Percentiles rank a stretch among this genome's conserved stretches.
Conservation (phyloP, 2,888 invertebrate species). For the Anthrax anthrax region DNA sequence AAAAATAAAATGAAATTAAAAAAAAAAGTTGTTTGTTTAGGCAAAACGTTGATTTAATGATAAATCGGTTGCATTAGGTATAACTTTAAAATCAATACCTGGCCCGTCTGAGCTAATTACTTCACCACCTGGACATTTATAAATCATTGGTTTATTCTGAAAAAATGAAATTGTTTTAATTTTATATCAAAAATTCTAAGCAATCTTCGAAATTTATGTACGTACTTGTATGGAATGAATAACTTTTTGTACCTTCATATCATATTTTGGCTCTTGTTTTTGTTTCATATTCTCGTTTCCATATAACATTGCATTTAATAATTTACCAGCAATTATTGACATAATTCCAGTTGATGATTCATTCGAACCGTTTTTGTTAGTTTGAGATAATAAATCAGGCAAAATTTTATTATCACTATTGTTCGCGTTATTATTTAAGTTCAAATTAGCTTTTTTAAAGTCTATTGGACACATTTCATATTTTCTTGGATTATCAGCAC, state of each 20-base stretch:
- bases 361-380: too few species aligned
- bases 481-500: too few species aligned
- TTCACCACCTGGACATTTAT: conserved; percentile 20
- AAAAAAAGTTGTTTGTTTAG: too few species aligned
- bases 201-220: not conserved
- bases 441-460: too few species aligned
- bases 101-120: conserved; percentile 21
- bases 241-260: conserved; percentile 22
- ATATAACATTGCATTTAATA: not conserved
- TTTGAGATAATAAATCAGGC: too few species aligned
- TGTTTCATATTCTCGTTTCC: not conserved
- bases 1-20: too few species aligned
- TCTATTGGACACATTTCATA: too few species aligned
- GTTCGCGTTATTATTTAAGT: too few species aligned
- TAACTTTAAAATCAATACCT: conserved; percentile 18
- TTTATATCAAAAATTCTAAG: not conserved
- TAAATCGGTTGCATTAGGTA: conserved; percentile 18
- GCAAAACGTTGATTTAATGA: conserved; percentile 22
- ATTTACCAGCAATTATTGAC: not conserved
- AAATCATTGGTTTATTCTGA: conserved; percentile 19
- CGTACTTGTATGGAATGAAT: conserved; percentile 22
- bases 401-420: too few species aligned
- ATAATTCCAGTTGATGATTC: not conserved
- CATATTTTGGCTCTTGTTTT: conserved; percentile 17
- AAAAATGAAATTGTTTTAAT: conserved; percentile 1